These are phyloP conservation scores for Remorina albescens DNA, from an alignment of 2,797 vertebrate genomes.

Conservation along the genomic window DNA sequence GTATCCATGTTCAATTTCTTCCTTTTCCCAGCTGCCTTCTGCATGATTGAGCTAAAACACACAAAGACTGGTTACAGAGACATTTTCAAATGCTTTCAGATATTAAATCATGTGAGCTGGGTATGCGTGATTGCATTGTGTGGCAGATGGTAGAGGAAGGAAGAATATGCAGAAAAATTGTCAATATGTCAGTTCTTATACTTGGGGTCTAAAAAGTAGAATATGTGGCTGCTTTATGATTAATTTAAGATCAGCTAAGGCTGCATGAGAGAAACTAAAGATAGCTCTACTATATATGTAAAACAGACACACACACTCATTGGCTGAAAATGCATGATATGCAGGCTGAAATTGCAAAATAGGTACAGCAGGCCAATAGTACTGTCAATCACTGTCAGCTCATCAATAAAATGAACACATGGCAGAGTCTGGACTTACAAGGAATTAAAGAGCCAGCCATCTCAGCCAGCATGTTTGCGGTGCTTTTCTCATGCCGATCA, in stretches of 20 bases:
- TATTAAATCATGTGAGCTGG: background rate
- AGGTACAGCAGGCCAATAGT: background rate
- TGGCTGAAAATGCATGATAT: background rate
- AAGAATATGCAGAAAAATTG: background rate
- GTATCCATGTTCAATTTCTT: background rate
- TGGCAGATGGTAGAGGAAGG: background rate
- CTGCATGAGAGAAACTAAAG: background rate
- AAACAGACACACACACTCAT: too few species aligned
- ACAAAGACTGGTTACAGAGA: constrained; percentile 2
- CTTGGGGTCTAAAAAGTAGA: background rate
- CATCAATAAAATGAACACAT: constrained; percentile 36
- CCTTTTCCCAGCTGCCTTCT: background rate
- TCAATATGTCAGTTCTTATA: background rate
- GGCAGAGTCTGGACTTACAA: constrained; percentile 20
- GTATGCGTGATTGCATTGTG: background rate
- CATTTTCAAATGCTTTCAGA: constrained; percentile 6
- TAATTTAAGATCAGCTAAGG: background rate
- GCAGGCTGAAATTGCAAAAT: background rate
- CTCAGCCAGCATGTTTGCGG: constrained; percentile 23
- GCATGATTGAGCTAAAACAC: background rate
- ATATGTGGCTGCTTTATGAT: background rate
- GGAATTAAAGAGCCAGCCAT: constrained; percentile 24
- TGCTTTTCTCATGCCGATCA: constrained; percentile 43
- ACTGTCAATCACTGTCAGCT: background rate
- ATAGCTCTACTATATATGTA: background rate